phyloP scores from a whole-genome alignment of 2,113 vertebrate genomes.

The Odontophorus gujanensis region DNA sequence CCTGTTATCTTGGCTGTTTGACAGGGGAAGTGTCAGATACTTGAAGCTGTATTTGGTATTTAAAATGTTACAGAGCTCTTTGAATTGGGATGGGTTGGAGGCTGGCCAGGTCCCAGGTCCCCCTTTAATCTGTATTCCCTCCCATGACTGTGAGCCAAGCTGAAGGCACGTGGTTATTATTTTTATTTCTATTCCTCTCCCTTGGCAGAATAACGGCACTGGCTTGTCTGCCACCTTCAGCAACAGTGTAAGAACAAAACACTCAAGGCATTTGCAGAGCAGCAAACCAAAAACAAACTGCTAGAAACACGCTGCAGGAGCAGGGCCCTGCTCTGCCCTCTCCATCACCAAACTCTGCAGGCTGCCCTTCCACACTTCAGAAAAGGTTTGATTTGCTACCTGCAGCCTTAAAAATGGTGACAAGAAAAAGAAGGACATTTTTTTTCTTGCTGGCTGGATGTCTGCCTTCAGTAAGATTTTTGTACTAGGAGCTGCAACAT shows the following conservation, averaged over 20 bases:
- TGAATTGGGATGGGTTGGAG: background rate
- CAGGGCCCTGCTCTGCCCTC: conserved; percentile 1
- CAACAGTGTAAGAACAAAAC: background rate
- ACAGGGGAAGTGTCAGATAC: background rate
- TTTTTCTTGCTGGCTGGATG: background rate
- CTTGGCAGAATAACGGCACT: background rate
- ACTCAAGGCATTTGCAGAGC: conserved; percentile 18
- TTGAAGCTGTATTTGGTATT: background rate
- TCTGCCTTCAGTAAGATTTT: background rate
- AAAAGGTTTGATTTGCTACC: background rate
- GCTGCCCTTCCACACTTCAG: background rate
- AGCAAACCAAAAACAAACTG: background rate
- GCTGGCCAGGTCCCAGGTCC: background rate
- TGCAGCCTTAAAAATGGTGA: background rate
- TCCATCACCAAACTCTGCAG: background rate
- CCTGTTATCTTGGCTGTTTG: background rate
- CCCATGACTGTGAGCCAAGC: background rate
- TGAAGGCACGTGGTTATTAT: background rate
- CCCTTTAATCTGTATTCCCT: background rate
- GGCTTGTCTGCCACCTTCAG: conserved; percentile 50
- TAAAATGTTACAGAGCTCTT: background rate
- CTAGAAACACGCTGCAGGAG: background rate
- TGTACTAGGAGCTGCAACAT: background rate
- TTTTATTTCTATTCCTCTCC: conserved; percentile 15
- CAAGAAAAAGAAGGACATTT: background rate